Percentiles rank a stretch among this genome's conserved stretches.
Evolutionary conservation across 2,888 invertebrate species (phyloP).

Genomic region (Caenorhabditis uteleia): DNA sequence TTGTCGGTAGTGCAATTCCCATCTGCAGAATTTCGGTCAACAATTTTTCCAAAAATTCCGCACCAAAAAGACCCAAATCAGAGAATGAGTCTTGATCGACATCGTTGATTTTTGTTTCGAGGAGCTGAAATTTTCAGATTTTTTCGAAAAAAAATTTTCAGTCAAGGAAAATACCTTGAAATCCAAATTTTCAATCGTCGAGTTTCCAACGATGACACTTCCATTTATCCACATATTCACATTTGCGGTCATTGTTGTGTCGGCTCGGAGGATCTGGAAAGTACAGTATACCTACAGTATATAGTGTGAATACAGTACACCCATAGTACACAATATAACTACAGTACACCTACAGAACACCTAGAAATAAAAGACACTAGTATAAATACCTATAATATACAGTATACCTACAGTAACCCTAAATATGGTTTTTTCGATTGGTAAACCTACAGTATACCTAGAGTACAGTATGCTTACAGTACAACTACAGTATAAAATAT

Average conservation of each 20-base stretch:
- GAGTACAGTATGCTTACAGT: too few relatives aligned
- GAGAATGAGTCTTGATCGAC: conserved; percentile 67
- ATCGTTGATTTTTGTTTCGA: conserved; percentile 53
- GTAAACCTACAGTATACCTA: too few relatives aligned
- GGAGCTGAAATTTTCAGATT: conserved; percentile 10
- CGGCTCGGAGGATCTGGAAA: conserved; percentile 58
- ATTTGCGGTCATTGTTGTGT: conserved; percentile 68
- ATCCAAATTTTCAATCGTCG: conserved; percentile 67
- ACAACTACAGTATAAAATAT: too few relatives aligned
- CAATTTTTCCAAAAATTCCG: conserved; percentile 67
- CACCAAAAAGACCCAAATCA: conserved; percentile 68
- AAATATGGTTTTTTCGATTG: too few relatives aligned
- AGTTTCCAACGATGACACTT: conserved; percentile 63
- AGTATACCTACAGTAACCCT: too few relatives aligned
- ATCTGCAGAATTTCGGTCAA: conserved; percentile 68
- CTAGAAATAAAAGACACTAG: too few relatives aligned
- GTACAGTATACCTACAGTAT: neutral
- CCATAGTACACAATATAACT: too few relatives aligned
- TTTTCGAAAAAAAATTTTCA: neutral
- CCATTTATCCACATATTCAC: conserved; percentile 63
- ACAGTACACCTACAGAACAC: too few relatives aligned
- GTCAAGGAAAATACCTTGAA: conserved; percentile 46
- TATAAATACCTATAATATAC: too few relatives aligned
- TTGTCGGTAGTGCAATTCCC: conserved; percentile 65
- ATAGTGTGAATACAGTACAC: neutral